Base-by-base conservation (phyloP, 2,888 invertebrate genomes). In the Amphimallon solstitiale region DNA sequence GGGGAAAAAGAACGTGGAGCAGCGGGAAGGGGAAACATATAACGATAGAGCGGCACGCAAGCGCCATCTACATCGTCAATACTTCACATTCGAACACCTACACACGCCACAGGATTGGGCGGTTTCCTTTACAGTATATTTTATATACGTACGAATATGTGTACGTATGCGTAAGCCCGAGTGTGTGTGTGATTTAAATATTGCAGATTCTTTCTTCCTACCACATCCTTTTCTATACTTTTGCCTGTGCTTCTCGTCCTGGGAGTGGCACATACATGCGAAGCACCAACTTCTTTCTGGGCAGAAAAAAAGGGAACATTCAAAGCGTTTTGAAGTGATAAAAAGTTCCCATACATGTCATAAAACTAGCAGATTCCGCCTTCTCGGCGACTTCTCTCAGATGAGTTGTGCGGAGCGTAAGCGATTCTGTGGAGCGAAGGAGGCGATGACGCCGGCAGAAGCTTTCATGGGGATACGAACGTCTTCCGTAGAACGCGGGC, bases 41-140 rank as follows among this genome's bases (percentile, higher is more conserved):
- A 59, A 45, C 56, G 56, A 59, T 59, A 59, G 56, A 59, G 74
- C 72, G 72, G 75, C 73, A 80, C 80, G 80, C 80, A 80, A 72
- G 80, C 81, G 80, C 80, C 73, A 72, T 77, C 70, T 68, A 71
- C 74, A 73, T 74, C 79, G 77, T 81, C 81, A 80, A 81, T 81
- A 81, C 81, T 80, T 78, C 80, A 80, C 80, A 80, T 80, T 80
- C 78, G 79, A 80, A 81, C 80, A 81, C 81, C 80, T 80, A 80
- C 80, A 64, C 77, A 77, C 74, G 75, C 73, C 75, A 74, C 75
- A 73, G 77, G 77, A 78, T 79, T 79, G 79, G 78, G 77, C 76
- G 76, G 74, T 72, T 74, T 74, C 75, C 56, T 59, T 59, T 59
- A 43, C 34, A 59, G 29, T 43, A 59, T 59, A 59, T 45, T 59